Evolutionary conservation across 1,140 invertebrate genomes (phyloP).

Genomic region (Drosophila gunungcola): DNA sequence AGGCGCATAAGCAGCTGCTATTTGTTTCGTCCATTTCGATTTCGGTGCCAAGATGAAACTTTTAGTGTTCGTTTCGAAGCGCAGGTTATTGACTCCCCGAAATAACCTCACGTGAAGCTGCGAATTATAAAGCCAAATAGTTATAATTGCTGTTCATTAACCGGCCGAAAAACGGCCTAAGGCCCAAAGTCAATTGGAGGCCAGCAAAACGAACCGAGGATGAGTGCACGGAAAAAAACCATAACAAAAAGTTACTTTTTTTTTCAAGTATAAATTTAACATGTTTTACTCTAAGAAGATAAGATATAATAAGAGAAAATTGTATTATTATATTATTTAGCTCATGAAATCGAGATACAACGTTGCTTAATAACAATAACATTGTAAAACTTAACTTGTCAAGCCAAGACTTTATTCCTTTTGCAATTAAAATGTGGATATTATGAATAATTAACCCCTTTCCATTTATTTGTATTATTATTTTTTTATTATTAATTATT

Average conservation of each 20-base stretch:
- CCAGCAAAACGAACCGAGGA: background rate
- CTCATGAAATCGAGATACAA: too few relatives aligned
- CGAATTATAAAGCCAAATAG: slow-evolving; percentile 1
- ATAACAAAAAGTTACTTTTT: too few relatives aligned
- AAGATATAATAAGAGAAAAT: too few relatives aligned
- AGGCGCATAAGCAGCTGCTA: slow-evolving; percentile 31
- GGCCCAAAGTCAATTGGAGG: slow-evolving; percentile 5
- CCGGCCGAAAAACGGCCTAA: slow-evolving; percentile 12
- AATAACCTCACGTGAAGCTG: slow-evolving; percentile 38
- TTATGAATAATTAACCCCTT: too few relatives aligned
- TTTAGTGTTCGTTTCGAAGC: slow-evolving; percentile 22
- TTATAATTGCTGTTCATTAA: slow-evolving; percentile 19
- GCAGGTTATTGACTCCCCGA: slow-evolving; percentile 40
- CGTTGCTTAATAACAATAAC: too few relatives aligned
- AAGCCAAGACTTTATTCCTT: background rate
- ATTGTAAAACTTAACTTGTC: too few relatives aligned
- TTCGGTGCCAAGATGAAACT: slow-evolving; percentile 63
- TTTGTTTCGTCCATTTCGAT: background rate
- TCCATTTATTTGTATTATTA: too few relatives aligned
- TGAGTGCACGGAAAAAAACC: slow-evolving; percentile 8
- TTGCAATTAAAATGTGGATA: too few relatives aligned
- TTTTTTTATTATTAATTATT: too few relatives aligned
- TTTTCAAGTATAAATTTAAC: background rate
- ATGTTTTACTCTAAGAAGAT: too few relatives aligned
- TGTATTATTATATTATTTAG: too few relatives aligned